Conservation (phyloP, 1,140 invertebrate species). For the Cydia fagiglandana region DNA sequence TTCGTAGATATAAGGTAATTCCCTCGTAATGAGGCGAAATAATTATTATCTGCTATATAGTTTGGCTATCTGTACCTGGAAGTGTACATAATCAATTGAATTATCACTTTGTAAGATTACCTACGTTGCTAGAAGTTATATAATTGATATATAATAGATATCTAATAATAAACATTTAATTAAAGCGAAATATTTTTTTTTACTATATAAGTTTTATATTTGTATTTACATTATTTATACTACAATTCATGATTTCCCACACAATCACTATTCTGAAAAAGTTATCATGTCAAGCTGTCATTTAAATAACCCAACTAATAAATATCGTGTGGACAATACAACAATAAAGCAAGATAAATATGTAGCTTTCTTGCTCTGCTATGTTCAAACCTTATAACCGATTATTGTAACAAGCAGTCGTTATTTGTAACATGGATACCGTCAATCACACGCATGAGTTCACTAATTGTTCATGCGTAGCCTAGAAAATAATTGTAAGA, state of each 20-base stretch:
- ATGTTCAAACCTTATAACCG: not conserved
- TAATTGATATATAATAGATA: not conserved
- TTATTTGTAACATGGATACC: not conserved
- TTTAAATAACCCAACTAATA: not conserved
- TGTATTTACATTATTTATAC: too few species aligned
- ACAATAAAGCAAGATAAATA: not conserved
- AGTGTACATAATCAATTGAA: not conserved
- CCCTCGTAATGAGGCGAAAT: too few species aligned
- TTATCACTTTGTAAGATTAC: not conserved
- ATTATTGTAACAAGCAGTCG: not conserved
- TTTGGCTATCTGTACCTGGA: not conserved
- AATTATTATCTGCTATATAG: not conserved
- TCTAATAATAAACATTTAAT: not conserved
- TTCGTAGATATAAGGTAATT: too few species aligned
- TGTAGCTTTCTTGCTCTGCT: not conserved
- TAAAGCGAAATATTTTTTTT: too few species aligned
- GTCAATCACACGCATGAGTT: conserved; percentile 7
- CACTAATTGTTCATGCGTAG: not conserved
- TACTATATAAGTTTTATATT: too few species aligned
- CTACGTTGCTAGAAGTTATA: not conserved
- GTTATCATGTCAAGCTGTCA: not conserved
- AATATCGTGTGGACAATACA: not conserved
- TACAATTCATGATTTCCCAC: not conserved
- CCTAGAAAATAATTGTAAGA: not conserved
- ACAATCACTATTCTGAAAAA: not conserved